phyloP scores from a whole-genome alignment of 2,113 vertebrate genomes.

The Balaeniceps rex region DNA sequence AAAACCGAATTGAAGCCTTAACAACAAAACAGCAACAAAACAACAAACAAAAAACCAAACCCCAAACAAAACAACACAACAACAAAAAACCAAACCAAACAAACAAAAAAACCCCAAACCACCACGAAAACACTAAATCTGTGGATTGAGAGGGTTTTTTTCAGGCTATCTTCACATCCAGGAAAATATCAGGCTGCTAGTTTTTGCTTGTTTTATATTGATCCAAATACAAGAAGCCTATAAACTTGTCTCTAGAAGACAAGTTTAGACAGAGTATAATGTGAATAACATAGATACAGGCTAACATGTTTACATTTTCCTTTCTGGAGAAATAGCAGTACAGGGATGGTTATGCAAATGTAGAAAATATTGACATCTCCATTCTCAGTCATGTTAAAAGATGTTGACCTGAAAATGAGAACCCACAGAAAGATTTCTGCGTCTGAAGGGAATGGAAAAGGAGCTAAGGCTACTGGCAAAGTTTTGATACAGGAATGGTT shows the following conservation, averaged over 20 bases:
- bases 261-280: not conserved
- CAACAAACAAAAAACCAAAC: no score
- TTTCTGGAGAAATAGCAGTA: not conserved
- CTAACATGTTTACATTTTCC: not conserved
- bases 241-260: not conserved
- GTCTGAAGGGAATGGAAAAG: not conserved
- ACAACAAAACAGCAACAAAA: no score
- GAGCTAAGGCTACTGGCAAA: not conserved
- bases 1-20: not conserved
- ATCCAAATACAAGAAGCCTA: not conserved
- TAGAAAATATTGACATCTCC: not conserved
- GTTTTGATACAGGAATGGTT: not conserved
- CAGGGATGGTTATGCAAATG: not conserved
- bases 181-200: not conserved
- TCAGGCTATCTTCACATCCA: not conserved
- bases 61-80: no score
- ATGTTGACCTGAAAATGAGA: not conserved
- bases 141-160: not conserved
- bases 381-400: not conserved
- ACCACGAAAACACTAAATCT: not conserved
- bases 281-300: not conserved
- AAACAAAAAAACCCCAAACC: no score
- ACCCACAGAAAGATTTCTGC: not conserved
- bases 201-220: not conserved
- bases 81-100: no score